Evolutionary conservation across 2,888 invertebrate genomes (phyloP).

Genomic region (Parnassius orleans): DNA sequence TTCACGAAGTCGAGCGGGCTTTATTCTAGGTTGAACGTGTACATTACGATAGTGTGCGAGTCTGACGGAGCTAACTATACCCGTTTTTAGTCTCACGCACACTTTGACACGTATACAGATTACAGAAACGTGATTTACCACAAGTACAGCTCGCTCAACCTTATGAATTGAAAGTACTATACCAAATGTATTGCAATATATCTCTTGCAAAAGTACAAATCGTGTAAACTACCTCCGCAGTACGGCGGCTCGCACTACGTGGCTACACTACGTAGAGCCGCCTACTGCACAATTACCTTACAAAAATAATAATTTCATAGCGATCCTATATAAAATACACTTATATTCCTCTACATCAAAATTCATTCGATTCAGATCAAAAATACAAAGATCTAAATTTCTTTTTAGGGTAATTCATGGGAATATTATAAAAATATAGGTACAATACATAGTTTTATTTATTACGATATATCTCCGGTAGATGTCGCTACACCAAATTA

Average conservation of each 20-base stretch:
- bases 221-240: background rate
- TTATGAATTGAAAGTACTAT: background rate
- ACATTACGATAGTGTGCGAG: no score
- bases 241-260: background rate
- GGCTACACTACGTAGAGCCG: background rate
- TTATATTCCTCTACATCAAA: background rate
- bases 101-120: no score
- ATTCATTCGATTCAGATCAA: constrained; percentile 2
- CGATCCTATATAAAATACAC: background rate
- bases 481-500: no score
- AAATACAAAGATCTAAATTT: constrained; percentile 12
- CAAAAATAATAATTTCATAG: background rate
- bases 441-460: no score
- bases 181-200: background rate
- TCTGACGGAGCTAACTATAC: no score
- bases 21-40: no score
- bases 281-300: background rate
- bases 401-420: constrained; percentile 10
- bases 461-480: no score
- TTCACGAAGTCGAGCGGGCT: no score
- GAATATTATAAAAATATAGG: constrained; percentile 1
- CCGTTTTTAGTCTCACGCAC: no score
- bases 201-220: background rate
- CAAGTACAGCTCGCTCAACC: background rate
- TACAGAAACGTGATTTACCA: no score